Percentiles rank a stretch among this genome's conserved stretches.
Conservation (phyloP, 1,140 invertebrate species). For the Megathymus violae region DNA sequence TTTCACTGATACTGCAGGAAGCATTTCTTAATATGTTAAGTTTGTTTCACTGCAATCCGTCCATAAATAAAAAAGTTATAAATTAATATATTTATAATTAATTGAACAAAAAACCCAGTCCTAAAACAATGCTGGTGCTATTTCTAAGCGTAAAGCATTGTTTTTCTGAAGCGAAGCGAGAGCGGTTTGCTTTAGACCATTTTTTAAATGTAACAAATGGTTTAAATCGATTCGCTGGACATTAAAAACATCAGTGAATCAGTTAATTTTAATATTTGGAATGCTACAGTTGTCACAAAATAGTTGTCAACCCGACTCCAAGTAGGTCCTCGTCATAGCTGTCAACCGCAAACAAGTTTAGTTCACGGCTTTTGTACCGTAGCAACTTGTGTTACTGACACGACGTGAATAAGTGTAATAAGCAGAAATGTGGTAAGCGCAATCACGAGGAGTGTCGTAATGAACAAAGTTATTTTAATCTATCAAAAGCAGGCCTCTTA, state of each 20-base stretch:
- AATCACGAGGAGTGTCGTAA: constrained; percentile 18
- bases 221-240: no score
- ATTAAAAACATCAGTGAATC: neutral
- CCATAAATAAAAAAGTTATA: no score
- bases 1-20: no score
- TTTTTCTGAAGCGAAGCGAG: no score
- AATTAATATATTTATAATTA: no score
- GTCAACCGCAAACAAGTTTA: constrained; percentile 25
- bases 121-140: no score
- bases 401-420: constrained; percentile 24
- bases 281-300: constrained; percentile 7
- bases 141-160: no score
- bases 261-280: neutral
- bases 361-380: constrained; percentile 12
- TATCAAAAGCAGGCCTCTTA: neutral
- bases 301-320: constrained; percentile 19
- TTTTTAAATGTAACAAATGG: no score
- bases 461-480: constrained; percentile 10
- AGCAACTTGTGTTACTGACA: constrained; percentile 13
- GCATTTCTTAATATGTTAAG: no score
- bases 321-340: constrained; percentile 1
- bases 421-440: constrained; percentile 9
- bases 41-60: no score
- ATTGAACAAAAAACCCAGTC: no score
- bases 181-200: no score